phyloP scores from a whole-genome alignment of 1,140 invertebrate genomes.

The Panagrolaimus sp. region DNA sequence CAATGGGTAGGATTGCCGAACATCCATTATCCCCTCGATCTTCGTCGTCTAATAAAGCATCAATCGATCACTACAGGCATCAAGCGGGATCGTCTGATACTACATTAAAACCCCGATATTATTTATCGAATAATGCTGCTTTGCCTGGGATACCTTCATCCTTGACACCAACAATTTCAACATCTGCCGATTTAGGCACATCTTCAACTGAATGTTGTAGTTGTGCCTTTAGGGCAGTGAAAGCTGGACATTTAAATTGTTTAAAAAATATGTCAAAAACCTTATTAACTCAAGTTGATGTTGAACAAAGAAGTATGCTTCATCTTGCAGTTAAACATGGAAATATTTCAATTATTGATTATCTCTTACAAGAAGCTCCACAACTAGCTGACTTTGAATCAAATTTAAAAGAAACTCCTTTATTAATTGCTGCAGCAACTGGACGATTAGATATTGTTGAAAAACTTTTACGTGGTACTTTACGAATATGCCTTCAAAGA shows the following conservation, averaged over 20 bases:
- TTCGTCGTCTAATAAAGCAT: not conserved
- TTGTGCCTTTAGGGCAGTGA: conserved; percentile 4
- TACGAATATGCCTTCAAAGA: not conserved
- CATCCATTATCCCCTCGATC: not conserved
- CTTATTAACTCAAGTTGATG: not conserved
- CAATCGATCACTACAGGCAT: not conserved
- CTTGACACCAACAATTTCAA: not conserved
- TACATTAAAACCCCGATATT: not conserved
- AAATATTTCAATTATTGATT: conserved; percentile 8
- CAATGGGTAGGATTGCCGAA: conserved; percentile 10
- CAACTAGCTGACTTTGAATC: not conserved
- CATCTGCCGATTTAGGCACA: not conserved
- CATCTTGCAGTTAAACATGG: conserved; percentile 12
- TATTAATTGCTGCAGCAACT: not conserved
- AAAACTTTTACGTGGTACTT: not conserved
- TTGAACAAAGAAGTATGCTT: conserved; percentile 5
- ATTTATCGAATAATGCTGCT: not conserved
- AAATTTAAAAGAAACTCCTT: conserved; percentile 4
- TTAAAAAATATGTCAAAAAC: conserved; percentile 1
- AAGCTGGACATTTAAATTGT: not conserved
- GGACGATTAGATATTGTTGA: not conserved
- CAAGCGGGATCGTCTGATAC: not conserved
- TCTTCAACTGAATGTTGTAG: conserved; percentile 11
- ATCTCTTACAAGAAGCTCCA: conserved; percentile 7
- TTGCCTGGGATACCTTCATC: not conserved